phyloP scores from a whole-genome alignment of 2,797 vertebrate species.

The Muraenolepis orangiensis region DNA sequence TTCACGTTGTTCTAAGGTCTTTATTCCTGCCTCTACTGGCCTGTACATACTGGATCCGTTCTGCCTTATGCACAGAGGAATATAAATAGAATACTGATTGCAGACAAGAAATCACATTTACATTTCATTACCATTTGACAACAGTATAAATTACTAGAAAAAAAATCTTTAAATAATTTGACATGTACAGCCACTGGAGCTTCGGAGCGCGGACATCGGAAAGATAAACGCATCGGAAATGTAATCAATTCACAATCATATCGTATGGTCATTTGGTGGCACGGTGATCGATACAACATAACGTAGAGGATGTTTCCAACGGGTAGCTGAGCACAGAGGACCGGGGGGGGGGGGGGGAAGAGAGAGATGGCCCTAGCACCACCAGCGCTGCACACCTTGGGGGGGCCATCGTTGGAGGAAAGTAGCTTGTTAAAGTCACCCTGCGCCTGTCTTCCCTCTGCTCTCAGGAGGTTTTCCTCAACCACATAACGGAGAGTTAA shows the following conservation, averaged over 20 bases:
- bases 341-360: neutral
- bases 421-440: too few relatives aligned
- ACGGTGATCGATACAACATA: conserved; percentile 39
- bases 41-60: conserved; percentile 52
- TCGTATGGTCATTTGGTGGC: conserved; percentile 50
- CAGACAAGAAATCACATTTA: conserved; percentile 64
- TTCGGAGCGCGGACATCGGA: conserved; percentile 39
- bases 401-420: too few relatives aligned
- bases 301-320: conserved; percentile 31
- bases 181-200: conserved; percentile 45
- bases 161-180: conserved; percentile 48
- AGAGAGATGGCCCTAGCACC: neutral
- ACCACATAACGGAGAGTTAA: too few relatives aligned
- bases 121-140: conserved; percentile 66
- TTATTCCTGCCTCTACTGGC: conserved; percentile 31
- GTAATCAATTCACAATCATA: conserved; percentile 55
- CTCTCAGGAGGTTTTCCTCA: too few relatives aligned
- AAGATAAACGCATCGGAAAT: conserved; percentile 54
- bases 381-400: too few relatives aligned
- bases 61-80: conserved; percentile 40
- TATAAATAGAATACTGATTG: conserved; percentile 63
- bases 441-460: too few relatives aligned
- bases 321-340: conserved; percentile 13
- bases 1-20: conserved; percentile 57
- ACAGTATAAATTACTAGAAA: conserved; percentile 55